Evolutionary conservation across 1,140 invertebrate genomes (phyloP).

Genomic region (Zaprionus capensis): DNA sequence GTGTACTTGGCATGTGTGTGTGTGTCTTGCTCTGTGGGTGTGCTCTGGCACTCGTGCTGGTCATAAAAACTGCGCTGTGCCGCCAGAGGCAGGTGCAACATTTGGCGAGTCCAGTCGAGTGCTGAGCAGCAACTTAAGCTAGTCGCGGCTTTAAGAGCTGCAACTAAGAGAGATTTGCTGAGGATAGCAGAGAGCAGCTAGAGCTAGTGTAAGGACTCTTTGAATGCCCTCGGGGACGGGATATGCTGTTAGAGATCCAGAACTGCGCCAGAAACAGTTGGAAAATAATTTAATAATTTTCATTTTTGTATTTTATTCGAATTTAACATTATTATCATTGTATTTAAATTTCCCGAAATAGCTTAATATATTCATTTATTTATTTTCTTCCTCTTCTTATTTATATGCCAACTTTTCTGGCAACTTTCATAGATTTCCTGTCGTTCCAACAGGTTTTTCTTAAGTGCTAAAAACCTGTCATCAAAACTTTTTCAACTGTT

Average conservation of each 20-base stretch:
- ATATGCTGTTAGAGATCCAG: too few relatives aligned
- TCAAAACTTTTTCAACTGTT: not conserved
- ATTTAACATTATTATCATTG: too few relatives aligned
- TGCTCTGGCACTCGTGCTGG: conserved; percentile 23
- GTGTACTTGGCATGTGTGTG: not conserved
- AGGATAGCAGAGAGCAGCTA: not conserved
- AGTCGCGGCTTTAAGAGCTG: not conserved
- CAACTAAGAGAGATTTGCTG: not conserved
- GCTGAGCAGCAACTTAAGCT: not conserved
- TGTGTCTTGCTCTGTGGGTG: conserved; percentile 2
- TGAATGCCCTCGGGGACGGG: not conserved
- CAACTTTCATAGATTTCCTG: not conserved
- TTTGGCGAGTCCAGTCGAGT: conserved; percentile 9
- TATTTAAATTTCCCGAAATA: too few relatives aligned
- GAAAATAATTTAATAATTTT: too few relatives aligned
- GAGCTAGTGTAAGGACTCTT: not conserved
- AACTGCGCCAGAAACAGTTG: too few relatives aligned
- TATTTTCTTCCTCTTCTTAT: not conserved
- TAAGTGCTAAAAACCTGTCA: not conserved
- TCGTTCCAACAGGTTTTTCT: not conserved
- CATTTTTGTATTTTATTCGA: too few relatives aligned
- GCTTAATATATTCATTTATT: too few relatives aligned
- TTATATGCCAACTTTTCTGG: not conserved
- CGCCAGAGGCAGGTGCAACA: conserved; percentile 44
- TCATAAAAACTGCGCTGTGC: conserved; percentile 39